Evolutionary conservation across 2,797 vertebrate species (phyloP).

Genomic region (Distichodus sexfasciatus): DNA sequence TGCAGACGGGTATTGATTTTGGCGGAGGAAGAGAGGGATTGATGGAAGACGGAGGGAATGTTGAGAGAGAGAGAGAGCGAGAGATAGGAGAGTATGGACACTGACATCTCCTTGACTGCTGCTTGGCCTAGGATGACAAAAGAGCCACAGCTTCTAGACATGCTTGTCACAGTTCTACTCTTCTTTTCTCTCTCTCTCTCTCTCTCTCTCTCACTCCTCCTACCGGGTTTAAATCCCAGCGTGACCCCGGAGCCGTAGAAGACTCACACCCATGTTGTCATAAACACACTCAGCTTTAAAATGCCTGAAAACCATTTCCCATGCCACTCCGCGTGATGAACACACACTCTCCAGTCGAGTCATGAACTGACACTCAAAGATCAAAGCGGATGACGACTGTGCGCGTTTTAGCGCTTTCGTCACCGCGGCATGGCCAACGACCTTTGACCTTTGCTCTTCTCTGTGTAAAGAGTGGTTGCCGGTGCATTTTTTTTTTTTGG

Average conservation of each 20-base stretch:
- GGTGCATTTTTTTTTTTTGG: conserved; percentile 61
- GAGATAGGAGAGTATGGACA: conserved; percentile 15
- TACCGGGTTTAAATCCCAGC: background rate
- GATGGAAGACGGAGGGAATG: conserved; percentile 4
- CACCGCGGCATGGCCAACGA: conserved; percentile 58
- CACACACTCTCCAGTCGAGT: background rate
- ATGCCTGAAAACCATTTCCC: too few species aligned
- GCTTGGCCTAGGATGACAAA: conserved; percentile 66
- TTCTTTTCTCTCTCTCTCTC: background rate
- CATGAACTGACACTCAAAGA: conserved; percentile 52
- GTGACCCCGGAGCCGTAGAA: background rate
- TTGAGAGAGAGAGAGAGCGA: conserved; percentile 18
- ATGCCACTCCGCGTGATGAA: too few species aligned
- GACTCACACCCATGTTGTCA: background rate
- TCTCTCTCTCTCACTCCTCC: background rate
- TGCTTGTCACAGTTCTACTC: background rate
- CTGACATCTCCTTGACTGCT: conserved; percentile 76
- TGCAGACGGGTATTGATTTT: conserved; percentile 80
- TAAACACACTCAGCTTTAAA: too few species aligned
- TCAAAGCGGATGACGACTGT: background rate
- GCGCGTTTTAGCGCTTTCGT: conserved; percentile 23
- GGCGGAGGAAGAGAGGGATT: conserved; percentile 45
- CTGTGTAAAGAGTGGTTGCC: conserved; percentile 69
- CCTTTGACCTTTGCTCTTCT: conserved; percentile 29
- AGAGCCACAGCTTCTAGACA: conserved; percentile 41